Evolutionary conservation across 2,888 invertebrate species (phyloP).

Genomic region (Laspeyria flexula): DNA sequence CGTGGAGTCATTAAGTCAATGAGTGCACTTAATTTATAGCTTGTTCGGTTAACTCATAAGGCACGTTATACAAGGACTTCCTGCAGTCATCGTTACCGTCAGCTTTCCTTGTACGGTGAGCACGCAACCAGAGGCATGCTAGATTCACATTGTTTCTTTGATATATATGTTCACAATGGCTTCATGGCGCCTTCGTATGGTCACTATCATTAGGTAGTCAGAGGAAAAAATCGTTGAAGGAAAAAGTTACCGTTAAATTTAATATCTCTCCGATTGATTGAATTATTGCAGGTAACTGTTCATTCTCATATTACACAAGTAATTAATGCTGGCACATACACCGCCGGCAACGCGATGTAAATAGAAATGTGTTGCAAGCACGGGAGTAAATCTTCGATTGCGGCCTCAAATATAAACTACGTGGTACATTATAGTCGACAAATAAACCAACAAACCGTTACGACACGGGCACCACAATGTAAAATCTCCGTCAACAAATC

Average conservation of each 20-base stretch:
- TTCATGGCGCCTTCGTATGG: constrained; percentile 13
- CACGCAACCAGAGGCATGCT: constrained; percentile 40
- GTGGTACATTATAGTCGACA: constrained; percentile 35
- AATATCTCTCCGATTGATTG: neutral
- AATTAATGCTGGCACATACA: neutral
- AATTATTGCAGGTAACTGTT: no score
- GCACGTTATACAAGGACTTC: constrained; percentile 60
- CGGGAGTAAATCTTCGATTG: constrained; percentile 19
- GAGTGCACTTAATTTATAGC: constrained; percentile 45
- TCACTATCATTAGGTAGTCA: constrained; percentile 24
- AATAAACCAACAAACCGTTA: constrained; percentile 53
- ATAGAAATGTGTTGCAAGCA: neutral
- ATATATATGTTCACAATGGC: constrained; percentile 38
- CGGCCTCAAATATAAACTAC: constrained; percentile 34
- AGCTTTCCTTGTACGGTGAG: constrained; percentile 52
- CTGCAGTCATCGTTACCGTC: constrained; percentile 50
- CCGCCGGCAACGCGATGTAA: neutral
- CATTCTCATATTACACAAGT: neutral
- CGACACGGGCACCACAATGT: constrained; percentile 49
- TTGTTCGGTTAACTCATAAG: constrained; percentile 48
- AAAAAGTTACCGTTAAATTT: constrained; percentile 6
- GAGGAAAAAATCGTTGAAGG: constrained; percentile 16
- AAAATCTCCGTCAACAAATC: constrained; percentile 58
- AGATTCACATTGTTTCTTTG: constrained; percentile 38
- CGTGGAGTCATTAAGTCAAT: constrained; percentile 17